A percentile compares a stretch with the other conserved stretches of the same genome.
These are phyloP conservation scores for Monoplex corrugatus DNA, from an alignment of 2,888 invertebrate species.

Conservation along the genomic window DNA sequence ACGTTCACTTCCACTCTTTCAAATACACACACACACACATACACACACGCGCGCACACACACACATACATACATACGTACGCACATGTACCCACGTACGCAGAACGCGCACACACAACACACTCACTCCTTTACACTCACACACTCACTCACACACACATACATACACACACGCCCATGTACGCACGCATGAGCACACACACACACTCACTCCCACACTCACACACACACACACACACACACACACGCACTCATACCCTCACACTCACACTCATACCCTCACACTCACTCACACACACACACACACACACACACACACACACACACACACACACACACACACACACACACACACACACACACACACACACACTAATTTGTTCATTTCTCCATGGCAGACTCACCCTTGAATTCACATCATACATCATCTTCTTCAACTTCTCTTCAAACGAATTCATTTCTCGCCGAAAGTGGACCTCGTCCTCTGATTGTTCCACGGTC, in stretches of 20 bases:
- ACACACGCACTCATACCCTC: background rate
- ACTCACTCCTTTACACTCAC: too few species aligned
- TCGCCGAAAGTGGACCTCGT: conserved; percentile 1
- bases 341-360: conserved; percentile 14
- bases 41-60: background rate
- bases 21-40: background rate
- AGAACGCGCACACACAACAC: background rate
- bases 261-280: background rate
- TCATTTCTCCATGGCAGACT: too few species aligned
- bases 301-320: background rate
- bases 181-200: too few species aligned
- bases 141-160: too few species aligned
- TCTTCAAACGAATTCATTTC: conserved; percentile 53
- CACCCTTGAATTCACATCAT: conserved; percentile 40
- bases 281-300: background rate
- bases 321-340: background rate
- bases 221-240: background rate
- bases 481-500: background rate
- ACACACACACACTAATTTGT: background rate
- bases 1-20: background rate
- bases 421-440: conserved; percentile 50
- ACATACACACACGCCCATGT: background rate
- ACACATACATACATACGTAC: background rate
- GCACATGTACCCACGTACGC: background rate
- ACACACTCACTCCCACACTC: background rate